Base-by-base conservation (phyloP, 2,113 vertebrate species). In the Taurulus bubalis region DNA sequence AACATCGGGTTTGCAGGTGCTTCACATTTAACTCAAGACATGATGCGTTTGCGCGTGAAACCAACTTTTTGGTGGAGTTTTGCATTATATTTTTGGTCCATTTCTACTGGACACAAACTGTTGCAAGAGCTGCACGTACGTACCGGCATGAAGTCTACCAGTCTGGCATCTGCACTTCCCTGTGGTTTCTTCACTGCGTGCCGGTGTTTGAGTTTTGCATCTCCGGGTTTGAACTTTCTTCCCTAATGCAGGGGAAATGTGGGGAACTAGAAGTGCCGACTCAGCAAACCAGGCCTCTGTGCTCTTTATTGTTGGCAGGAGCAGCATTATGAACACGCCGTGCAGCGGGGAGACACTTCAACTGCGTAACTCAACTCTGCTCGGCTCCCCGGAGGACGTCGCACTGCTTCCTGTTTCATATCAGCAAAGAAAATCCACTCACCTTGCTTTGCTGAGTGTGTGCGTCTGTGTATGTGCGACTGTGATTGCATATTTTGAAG, bases 241-340 rank as follows among this genome's bases (percentile, higher is more conserved):
- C 77, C 77, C 42, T 77, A 80, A 84, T 42, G 34, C 71, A 34
- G 36, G 18, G 7, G 58, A 87, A 84, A 84, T 63, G 68, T 24
- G 42, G 42, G 73, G 72, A 89, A 88, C 11, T 26, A 77, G 76
- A 85, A 90, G 85, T 67, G 87, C 91, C 58, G 38, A 47, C 70
- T 89, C 88, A 90, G 88, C 91, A 75, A 30, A 56, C 10, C 67
- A 11, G 77, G 80, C 80, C 64, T 55, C 77, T 62, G 69, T 75
- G 80, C 79, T 84, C 64, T 84, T 89, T 79, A 85, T 79, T 75
- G 77, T 85, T 86, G 89, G 83, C 84, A 75, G 82, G 83, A 86
- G 80, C 8, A 83, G 78, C 87, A 80, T 90, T 73, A 86, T 72
- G 71, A 87, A 71, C 71, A 55, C 51, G 12, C 62, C 63, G 26